Evolutionary conservation across 2,888 invertebrate species (phyloP).

Genomic region (Andrena trimmerana): DNA sequence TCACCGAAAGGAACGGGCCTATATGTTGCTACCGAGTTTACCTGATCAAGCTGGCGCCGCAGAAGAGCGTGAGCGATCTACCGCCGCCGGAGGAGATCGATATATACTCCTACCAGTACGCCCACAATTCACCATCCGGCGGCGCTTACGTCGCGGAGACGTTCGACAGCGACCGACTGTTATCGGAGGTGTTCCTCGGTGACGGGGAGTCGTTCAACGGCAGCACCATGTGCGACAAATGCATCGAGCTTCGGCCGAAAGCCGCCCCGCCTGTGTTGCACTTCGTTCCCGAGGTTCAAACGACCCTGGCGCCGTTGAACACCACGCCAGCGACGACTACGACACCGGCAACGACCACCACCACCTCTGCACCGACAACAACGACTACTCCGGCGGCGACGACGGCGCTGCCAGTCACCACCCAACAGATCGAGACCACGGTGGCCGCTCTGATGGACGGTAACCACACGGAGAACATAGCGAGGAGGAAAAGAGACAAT

Average conservation of each 20-base stretch:
- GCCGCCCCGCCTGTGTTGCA: constrained; percentile 76
- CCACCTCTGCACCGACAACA: constrained; percentile 51
- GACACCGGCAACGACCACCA: constrained; percentile 66
- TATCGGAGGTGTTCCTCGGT: constrained; percentile 91
- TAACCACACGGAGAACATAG: constrained; percentile 56
- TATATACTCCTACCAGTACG: constrained; percentile 90
- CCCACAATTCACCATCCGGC: constrained; percentile 88
- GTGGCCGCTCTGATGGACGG: constrained; percentile 40
- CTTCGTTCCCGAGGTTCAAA: constrained; percentile 78
- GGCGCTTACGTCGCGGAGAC: constrained; percentile 95
- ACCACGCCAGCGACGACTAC: constrained; percentile 39
- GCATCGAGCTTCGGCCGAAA: constrained; percentile 86
- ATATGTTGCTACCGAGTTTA: constrained; percentile 95
- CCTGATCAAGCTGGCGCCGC: constrained; percentile 89
- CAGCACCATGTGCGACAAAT: constrained; percentile 85
- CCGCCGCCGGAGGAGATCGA: constrained; percentile 90
- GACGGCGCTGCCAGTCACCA: constrained; percentile 40
- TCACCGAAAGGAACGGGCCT: constrained; percentile 94
- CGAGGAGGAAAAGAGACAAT: constrained; percentile 74
- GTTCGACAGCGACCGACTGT: constrained; percentile 90
- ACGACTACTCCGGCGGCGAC: constrained; percentile 34
- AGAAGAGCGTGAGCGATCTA: constrained; percentile 88
- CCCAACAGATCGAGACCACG: constrained; percentile 54
- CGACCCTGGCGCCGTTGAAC: constrained; percentile 38
- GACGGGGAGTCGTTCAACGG: constrained; percentile 86